Evolutionary conservation across 2,888 invertebrate genomes (phyloP).

Genomic region (Biston betularia): DNA sequence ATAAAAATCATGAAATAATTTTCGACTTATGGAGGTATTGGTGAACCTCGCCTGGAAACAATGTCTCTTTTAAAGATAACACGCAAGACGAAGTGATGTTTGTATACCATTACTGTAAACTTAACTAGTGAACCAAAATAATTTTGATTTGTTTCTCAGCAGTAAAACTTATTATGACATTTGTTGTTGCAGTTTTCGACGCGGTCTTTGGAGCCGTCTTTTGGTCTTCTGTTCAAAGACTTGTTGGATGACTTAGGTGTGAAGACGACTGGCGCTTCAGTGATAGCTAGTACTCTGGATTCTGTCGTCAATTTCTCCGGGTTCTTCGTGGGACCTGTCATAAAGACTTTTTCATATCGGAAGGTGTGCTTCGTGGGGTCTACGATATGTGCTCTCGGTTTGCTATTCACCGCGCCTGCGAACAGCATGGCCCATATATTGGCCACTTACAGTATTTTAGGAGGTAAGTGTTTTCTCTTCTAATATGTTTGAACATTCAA

Average conservation of each 20-base stretch:
- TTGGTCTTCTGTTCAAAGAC: conserved; percentile 92
- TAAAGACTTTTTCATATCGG: conserved; percentile 91
- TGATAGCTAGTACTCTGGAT: conserved; percentile 91
- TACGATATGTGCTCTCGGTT: conserved; percentile 88
- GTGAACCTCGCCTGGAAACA: too few relatives aligned
- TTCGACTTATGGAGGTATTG: too few relatives aligned
- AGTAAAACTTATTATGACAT: background rate
- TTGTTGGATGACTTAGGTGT: conserved; percentile 89
- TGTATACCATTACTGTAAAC: too few relatives aligned
- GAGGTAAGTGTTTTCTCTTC: conserved; percentile 82
- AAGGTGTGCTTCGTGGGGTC: conserved; percentile 90
- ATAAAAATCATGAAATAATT: too few relatives aligned
- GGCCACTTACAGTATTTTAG: conserved; percentile 90
- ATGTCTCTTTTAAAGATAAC: too few relatives aligned
- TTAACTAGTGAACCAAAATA: too few relatives aligned
- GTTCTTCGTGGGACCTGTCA: conserved; percentile 91
- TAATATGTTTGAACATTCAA: background rate
- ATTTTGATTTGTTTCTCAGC: background rate
- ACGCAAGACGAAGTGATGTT: too few relatives aligned
- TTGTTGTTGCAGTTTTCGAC: conserved; percentile 88
- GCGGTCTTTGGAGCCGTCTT: conserved; percentile 92
- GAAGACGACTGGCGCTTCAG: conserved; percentile 90
- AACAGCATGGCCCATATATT: conserved; percentile 90
- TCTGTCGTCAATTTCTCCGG: conserved; percentile 93
- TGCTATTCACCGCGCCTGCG: conserved; percentile 89